Conservation (phyloP, 2,113 vertebrate species). For the Mohoua ochrocephala region DNA sequence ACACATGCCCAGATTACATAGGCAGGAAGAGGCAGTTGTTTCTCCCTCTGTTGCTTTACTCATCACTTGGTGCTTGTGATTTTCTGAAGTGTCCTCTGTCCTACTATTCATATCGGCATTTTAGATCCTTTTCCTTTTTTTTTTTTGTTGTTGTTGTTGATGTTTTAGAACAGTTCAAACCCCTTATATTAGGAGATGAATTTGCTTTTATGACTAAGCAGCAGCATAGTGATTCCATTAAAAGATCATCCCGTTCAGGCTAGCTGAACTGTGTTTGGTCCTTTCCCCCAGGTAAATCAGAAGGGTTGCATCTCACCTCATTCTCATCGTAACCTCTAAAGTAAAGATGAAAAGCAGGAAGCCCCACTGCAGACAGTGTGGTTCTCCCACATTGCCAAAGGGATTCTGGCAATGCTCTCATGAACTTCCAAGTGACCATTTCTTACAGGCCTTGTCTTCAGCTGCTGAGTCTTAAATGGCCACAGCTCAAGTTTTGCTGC, state of each 20-base stretch:
- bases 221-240: neutral
- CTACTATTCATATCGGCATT: neutral
- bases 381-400: neutral
- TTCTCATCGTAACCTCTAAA: neutral
- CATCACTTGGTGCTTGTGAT: neutral
- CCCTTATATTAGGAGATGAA: neutral
- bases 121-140: neutral
- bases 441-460: neutral
- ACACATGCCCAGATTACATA: neutral
- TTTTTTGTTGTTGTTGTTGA: neutral
- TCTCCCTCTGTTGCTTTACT: neutral
- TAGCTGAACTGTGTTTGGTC: neutral
- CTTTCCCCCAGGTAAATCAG: neutral
- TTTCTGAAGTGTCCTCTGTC: neutral
- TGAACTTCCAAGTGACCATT: neutral
- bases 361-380: neutral
- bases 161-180: neutral
- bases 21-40: neutral
- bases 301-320: neutral
- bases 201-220: constrained; percentile 14
- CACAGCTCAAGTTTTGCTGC: neutral
- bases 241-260: neutral
- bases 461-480: neutral
- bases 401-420: neutral
- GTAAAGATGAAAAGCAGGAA: neutral